These are phyloP conservation scores for Ornithoptera priamus DNA, from an alignment of 2,888 invertebrate species.

Conservation along the genomic window DNA sequence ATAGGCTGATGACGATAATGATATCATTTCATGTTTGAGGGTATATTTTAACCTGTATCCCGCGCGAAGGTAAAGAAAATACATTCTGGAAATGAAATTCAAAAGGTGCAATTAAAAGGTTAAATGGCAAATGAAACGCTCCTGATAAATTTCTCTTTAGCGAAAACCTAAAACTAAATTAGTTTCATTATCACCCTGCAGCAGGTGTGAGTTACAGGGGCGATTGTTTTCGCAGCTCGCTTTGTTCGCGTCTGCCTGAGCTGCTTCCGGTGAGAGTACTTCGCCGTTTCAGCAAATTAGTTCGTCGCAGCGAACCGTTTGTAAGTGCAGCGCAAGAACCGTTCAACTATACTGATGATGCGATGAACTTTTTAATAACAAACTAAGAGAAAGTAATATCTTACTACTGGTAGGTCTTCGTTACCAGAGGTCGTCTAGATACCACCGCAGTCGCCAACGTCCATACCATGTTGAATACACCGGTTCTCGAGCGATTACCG, in stretches of 20 bases:
- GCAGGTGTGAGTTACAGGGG: constrained; percentile 41
- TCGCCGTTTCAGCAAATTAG: constrained; percentile 22
- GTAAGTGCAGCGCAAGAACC: not conserved
- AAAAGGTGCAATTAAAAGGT: not conserved
- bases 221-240: constrained; percentile 29
- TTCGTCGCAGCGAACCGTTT: constrained; percentile 9
- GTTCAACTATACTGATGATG: not conserved
- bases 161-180: constrained; percentile 44
- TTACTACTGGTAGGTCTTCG: no score
- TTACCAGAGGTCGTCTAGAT: no score
- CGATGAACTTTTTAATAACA: not conserved
- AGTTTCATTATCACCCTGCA: constrained; percentile 50
- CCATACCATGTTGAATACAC: no score
- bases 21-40: no score
- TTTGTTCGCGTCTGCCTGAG: constrained; percentile 18
- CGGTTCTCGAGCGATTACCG: no score
- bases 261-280: constrained; percentile 23
- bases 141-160: constrained; percentile 18
- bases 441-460: no score
- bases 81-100: no score
- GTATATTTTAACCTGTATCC: no score
- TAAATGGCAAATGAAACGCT: not conserved
- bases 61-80: no score
- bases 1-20: no score
- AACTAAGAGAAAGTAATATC: no score